Evolutionary conservation across 2,797 vertebrate genomes (phyloP).

Genomic region (Xerus rutilus): DNA sequence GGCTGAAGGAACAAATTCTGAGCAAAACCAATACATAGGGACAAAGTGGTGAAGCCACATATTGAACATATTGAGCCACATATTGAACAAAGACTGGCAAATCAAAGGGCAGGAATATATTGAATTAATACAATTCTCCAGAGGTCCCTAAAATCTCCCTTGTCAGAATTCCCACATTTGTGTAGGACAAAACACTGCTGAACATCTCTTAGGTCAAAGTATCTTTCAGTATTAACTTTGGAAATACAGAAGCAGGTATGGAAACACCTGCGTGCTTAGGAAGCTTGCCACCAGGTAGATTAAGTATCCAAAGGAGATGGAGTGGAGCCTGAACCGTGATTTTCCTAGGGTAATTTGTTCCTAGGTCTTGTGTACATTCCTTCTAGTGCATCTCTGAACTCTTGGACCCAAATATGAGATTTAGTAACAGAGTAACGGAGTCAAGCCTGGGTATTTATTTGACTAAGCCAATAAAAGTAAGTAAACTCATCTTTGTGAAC

Average conservation of each 20-base stretch:
- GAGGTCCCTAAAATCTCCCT: background rate
- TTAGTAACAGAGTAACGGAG: background rate
- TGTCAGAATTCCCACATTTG: background rate
- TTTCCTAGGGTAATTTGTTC: background rate
- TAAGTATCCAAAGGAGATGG: background rate
- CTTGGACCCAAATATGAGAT: background rate
- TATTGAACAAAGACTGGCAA: background rate
- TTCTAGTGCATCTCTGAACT: background rate
- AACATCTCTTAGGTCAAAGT: background rate
- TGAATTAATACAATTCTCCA: background rate
- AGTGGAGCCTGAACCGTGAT: background rate
- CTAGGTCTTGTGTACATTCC: background rate
- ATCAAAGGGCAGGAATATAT: background rate
- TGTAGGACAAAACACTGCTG: background rate
- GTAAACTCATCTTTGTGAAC: background rate
- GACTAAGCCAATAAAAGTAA: background rate
- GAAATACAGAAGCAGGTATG: background rate
- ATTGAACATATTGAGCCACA: background rate
- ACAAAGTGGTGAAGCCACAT: background rate
- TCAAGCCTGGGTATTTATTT: background rate
- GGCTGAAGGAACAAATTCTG: background rate
- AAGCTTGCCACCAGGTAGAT: background rate
- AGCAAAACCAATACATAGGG: background rate
- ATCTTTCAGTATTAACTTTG: background rate
- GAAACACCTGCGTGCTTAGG: background rate